phyloP scores from a whole-genome alignment of 2,797 vertebrate species.

The Numenius phaeopus region DNA sequence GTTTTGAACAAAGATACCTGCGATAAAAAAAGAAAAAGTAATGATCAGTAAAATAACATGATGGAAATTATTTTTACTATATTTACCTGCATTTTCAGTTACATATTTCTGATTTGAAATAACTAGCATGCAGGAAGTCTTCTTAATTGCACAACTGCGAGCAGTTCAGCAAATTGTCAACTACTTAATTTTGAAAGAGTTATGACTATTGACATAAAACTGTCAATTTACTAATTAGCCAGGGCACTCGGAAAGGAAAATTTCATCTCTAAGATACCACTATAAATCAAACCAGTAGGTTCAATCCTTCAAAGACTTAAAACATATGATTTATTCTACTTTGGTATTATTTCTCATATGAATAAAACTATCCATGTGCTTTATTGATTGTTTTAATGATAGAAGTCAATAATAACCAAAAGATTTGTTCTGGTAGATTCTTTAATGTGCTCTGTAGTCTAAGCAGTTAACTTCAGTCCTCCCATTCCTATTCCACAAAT shows the following conservation, averaged over 20 bases:
- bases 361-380: background rate
- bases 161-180: background rate
- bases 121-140: background rate
- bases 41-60: background rate
- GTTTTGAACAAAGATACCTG: background rate
- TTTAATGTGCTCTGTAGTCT: background rate
- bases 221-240: constrained; percentile 28
- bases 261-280: background rate
- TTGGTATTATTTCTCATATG: background rate
- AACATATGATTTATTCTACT: background rate
- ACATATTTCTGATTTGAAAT: background rate
- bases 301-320: background rate
- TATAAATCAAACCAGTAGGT: background rate
- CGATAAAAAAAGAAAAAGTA: background rate
- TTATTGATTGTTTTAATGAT: background rate
- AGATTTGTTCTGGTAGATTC: background rate
- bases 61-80: background rate
- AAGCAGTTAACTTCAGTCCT: background rate
- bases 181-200: constrained; percentile 2
- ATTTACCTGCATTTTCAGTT: background rate
- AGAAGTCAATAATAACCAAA: background rate
- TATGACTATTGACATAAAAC: background rate
- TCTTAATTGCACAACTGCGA: background rate
- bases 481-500: background rate
- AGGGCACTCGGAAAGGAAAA: background rate